phyloP scores from a whole-genome alignment of 2,113 vertebrate species.

The Aythya baeri region DNA sequence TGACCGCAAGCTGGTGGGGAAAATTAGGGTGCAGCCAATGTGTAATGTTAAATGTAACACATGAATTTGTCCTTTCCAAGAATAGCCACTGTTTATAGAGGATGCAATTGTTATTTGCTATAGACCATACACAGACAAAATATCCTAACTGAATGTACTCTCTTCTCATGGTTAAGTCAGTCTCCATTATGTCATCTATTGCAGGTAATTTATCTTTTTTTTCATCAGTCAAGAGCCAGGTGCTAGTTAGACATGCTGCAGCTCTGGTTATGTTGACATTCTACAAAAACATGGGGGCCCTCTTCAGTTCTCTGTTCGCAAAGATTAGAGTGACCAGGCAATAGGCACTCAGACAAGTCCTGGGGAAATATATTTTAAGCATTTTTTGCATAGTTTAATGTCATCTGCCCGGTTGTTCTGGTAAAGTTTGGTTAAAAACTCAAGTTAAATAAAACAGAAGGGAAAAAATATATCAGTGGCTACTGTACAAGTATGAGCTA shows the following conservation, averaged over 20 bases:
- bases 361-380: neutral
- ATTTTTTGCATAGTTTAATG: neutral
- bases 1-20: neutral
- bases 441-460: slow-evolving; percentile 11
- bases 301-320: neutral
- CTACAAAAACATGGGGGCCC: neutral
- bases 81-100: neutral
- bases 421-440: neutral
- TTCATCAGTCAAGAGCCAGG: neutral
- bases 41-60: neutral
- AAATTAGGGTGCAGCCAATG: rapidly evolving
- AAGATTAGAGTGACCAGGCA: neutral
- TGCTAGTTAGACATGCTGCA: neutral
- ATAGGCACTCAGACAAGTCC: neutral
- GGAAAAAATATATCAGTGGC: neutral
- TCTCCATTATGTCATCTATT: neutral
- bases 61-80: neutral
- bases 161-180: neutral
- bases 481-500: slow-evolving; percentile 53
- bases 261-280: neutral
- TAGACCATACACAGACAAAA: neutral
- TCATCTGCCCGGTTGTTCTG: too few relatives aligned
- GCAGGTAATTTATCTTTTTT: neutral
- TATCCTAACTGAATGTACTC: neutral
- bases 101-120: neutral